These are phyloP conservation scores for Anaspis maculata DNA, from an alignment of 2,888 invertebrate genomes.

Conservation along the genomic window DNA sequence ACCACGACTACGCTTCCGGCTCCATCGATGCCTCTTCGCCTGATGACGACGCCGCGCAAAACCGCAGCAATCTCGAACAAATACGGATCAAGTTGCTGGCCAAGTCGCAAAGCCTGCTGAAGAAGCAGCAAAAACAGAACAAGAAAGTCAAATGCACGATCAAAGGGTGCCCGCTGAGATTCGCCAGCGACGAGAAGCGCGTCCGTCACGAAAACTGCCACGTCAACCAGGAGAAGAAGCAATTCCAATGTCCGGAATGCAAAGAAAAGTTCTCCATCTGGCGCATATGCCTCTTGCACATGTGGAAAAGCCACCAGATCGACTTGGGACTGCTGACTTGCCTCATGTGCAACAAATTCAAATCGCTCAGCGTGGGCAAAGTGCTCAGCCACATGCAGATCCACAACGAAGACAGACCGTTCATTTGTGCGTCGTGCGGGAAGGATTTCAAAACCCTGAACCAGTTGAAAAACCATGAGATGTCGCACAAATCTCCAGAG, in stretches of 20 bases:
- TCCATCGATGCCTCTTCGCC: too few relatives aligned
- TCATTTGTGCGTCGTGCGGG: conserved; percentile 48
- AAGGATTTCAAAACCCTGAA: conserved; percentile 54
- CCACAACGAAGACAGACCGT: conserved; percentile 48
- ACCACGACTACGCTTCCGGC: too few relatives aligned
- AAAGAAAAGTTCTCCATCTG: conserved; percentile 49
- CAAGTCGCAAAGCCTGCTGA: conserved; percentile 18
- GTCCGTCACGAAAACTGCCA: conserved; percentile 49
- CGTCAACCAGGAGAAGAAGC: conserved; percentile 31
- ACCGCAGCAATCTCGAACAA: too few relatives aligned
- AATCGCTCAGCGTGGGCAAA: conserved; percentile 44
- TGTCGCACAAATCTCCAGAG: conserved; percentile 37
- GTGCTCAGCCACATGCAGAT: conserved; percentile 57
- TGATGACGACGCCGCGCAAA: too few relatives aligned
- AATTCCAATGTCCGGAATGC: conserved; percentile 49
- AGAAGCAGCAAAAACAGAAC: conserved; percentile 27
- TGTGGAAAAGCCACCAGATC: conserved; percentile 59
- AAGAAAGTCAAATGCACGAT: conserved; percentile 42
- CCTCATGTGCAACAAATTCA: conserved; percentile 49
- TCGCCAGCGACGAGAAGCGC: conserved; percentile 41
- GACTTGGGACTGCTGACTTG: conserved; percentile 53
- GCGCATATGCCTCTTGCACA: conserved; percentile 57
- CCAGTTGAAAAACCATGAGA: conserved; percentile 54
- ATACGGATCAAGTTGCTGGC: too few relatives aligned
- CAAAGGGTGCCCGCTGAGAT: conserved; percentile 48